A percentile compares a stretch with the other conserved stretches of the same genome.
Conservation (phyloP, 2,888 invertebrate genomes). For the Acleris emargana region DNA sequence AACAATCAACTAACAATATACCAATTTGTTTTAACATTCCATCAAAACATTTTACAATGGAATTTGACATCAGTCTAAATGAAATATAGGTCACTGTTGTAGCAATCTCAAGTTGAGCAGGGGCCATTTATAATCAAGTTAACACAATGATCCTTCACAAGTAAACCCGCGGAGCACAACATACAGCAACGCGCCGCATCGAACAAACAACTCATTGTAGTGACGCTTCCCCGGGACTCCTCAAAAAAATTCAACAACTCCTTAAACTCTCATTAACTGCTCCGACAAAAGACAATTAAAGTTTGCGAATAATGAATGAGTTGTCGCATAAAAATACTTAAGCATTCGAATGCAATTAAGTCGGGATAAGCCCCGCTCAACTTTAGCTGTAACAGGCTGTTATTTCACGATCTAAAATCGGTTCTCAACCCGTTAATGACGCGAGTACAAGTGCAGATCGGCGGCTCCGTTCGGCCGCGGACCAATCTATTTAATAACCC, state of each 20-base stretch:
- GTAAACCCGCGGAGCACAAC: no score
- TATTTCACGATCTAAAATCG: constrained; percentile 83
- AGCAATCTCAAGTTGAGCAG: no score
- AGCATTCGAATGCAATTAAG: constrained; percentile 76
- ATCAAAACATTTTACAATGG: no score
- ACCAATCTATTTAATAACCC: constrained; percentile 85
- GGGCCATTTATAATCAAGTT: no score
- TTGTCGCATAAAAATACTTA: constrained; percentile 47
- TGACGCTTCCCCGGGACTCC: constrained; percentile 20
- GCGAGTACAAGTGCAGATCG: constrained; percentile 84
- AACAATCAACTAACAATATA: no score
- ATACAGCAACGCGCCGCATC: background rate
- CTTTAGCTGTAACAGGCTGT: constrained; percentile 83
- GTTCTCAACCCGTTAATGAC: constrained; percentile 84
- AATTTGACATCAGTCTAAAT: no score
- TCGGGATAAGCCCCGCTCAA: constrained; percentile 80
- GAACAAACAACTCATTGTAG: constrained; percentile 11
- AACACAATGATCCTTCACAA: no score
- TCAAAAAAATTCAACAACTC: constrained; percentile 31
- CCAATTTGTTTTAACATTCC: no score
- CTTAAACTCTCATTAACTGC: constrained; percentile 36
- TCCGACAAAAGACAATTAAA: constrained; percentile 42
- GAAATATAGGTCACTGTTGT: no score
- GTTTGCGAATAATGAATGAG: constrained; percentile 40
- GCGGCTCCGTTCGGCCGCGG: constrained; percentile 84